Evolutionary conservation across 2,888 invertebrate species (phyloP).

Genomic region (Melipona bicolor): DNA sequence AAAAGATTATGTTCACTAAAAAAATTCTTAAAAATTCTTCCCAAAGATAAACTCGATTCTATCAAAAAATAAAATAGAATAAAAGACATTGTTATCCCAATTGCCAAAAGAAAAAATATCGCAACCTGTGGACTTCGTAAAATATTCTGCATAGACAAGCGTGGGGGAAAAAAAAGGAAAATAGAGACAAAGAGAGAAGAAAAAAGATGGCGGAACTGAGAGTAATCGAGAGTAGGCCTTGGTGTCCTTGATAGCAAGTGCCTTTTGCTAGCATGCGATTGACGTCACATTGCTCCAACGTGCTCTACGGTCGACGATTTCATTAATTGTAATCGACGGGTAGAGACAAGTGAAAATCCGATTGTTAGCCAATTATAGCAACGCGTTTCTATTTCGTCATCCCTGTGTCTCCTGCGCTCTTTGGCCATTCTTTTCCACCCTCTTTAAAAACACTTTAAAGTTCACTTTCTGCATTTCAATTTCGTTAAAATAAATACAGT

Average conservation of each 20-base stretch:
- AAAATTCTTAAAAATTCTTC: too few relatives aligned
- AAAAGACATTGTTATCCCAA: too few relatives aligned
- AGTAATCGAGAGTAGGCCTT: constrained; percentile 56
- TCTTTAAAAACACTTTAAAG: constrained; percentile 12
- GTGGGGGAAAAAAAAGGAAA: not conserved
- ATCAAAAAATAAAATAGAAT: too few relatives aligned
- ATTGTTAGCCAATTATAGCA: constrained; percentile 57
- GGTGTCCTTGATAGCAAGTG: constrained; percentile 71
- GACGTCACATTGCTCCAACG: constrained; percentile 69
- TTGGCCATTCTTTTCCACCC: not conserved
- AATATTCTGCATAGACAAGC: not conserved
- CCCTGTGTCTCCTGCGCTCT: constrained; percentile 2
- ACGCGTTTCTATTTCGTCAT: constrained; percentile 26
- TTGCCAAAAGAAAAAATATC: not conserved
- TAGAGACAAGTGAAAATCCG: constrained; percentile 60
- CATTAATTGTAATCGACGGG: constrained; percentile 70
- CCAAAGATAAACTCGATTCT: too few relatives aligned
- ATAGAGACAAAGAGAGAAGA: constrained; percentile 24
- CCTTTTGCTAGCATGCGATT: constrained; percentile 71
- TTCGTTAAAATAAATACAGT: not conserved
- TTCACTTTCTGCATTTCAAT: not conserved
- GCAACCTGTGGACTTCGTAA: constrained; percentile 9
- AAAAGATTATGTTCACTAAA: too few relatives aligned
- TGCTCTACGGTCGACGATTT: constrained; percentile 63
- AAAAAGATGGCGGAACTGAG: constrained; percentile 44